Conservation (phyloP, 2,113 vertebrate genomes). For the Petaurus breviceps region DNA sequence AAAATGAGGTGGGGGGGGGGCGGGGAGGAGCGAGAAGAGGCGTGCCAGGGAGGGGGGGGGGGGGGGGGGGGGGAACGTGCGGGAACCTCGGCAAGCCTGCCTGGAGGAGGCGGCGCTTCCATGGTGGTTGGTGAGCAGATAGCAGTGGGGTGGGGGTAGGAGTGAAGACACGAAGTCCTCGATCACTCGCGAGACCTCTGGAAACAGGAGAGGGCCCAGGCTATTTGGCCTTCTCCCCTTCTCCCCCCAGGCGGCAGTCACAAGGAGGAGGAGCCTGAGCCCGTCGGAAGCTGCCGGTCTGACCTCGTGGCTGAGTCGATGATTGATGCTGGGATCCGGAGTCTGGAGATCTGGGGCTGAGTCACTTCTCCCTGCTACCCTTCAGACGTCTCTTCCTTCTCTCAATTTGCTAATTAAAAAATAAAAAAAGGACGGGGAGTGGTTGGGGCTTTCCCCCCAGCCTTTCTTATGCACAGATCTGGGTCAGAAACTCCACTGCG, state of each 20-base stretch:
- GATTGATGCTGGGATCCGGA: neutral
- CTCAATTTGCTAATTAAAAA: neutral
- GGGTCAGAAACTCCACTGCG: neutral
- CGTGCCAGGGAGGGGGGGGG: neutral
- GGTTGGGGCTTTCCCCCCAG: neutral
- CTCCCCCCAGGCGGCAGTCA: neutral
- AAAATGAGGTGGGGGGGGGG: constrained; percentile 5
- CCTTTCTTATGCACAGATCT: neutral
- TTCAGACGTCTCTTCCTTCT: neutral
- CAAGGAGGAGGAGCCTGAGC: neutral
- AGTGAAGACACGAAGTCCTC: neutral
- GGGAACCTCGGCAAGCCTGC: neutral
- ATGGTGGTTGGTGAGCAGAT: no score
- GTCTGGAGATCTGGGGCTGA: neutral
- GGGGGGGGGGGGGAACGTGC: no score
- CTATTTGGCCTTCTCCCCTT: neutral
- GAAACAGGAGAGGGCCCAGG: neutral
- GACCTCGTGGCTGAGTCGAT: neutral
- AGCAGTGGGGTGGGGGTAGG: no score
- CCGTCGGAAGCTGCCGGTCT: no score
- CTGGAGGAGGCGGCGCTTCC: neutral
- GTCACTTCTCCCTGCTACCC: neutral
- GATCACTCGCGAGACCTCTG: neutral
- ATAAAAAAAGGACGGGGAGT: neutral
- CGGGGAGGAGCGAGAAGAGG: neutral